Conservation (phyloP, 2,888 invertebrate species). For the Nasonovia ribisnigri region DNA sequence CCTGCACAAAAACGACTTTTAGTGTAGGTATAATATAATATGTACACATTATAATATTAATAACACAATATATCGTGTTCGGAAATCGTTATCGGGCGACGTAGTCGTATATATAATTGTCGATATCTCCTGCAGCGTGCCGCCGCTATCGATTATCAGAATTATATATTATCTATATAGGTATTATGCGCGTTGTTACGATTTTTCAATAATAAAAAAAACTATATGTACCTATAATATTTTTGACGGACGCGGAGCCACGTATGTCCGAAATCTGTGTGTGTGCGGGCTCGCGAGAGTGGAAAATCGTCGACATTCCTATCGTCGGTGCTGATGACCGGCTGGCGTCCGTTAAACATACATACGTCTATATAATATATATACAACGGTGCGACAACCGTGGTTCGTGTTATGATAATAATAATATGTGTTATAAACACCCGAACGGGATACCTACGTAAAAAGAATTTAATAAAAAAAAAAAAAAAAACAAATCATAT, state of each 20-base stretch:
- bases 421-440: slow-evolving; percentile 39
- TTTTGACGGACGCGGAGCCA: background rate
- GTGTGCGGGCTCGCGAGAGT: background rate
- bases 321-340: background rate
- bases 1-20: background rate
- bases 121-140: background rate
- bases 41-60: background rate
- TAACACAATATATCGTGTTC: background rate
- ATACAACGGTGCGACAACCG: background rate
- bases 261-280: background rate
- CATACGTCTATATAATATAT: background rate
- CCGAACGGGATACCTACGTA: slow-evolving; percentile 45
- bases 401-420: background rate
- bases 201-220: background rate
- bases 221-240: background rate
- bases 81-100: background rate
- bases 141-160: background rate
- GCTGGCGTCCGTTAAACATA: background rate
- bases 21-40: background rate
- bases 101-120: background rate
- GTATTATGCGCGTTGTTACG: background rate
- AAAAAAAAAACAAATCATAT: slow-evolving; percentile 39
- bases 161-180: too few relatives aligned
- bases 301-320: slow-evolving; percentile 5
- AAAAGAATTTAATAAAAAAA: background rate